Evolutionary conservation across 2,113 vertebrate genomes (phyloP).

Genomic region (Malurus alboscapulatus): DNA sequence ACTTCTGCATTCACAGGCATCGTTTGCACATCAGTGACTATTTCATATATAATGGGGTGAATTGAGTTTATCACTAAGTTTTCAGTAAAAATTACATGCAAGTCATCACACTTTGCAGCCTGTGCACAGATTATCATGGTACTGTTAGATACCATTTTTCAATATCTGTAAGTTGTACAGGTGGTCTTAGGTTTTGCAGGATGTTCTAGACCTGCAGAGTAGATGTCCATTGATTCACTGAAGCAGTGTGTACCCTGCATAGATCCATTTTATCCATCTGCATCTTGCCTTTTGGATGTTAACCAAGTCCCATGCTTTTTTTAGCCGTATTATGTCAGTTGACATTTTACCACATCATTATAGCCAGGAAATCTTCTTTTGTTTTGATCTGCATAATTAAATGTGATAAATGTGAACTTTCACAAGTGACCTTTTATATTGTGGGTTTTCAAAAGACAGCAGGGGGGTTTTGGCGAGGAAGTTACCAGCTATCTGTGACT

Average conservation of each 20-base stretch:
- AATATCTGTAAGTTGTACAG: background rate
- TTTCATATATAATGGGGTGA: background rate
- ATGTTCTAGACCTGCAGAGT: background rate
- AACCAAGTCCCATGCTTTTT: conserved; percentile 5
- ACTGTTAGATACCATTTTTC: background rate
- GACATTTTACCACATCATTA: conserved; percentile 35
- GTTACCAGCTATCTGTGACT: conserved; percentile 28
- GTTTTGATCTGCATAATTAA: conserved; percentile 40
- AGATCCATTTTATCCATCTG: background rate
- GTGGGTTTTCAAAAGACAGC: conserved; percentile 8
- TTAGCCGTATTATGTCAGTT: background rate
- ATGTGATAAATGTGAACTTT: conserved; percentile 34
- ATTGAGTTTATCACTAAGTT: background rate
- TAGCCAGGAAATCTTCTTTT: conserved; percentile 8
- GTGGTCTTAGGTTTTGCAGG: background rate
- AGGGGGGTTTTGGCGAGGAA: conserved; percentile 14
- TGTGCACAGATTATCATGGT: background rate
- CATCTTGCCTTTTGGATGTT: background rate
- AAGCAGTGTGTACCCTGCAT: background rate
- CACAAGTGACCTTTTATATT: conserved; percentile 30
- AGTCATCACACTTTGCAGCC: background rate
- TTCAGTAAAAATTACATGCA: background rate
- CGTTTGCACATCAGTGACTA: background rate
- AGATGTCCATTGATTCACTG: background rate
- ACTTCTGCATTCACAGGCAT: conserved; percentile 44